These are phyloP conservation scores for Diadophis punctatus DNA, from an alignment of 2,113 vertebrate species.

Conservation along the genomic window DNA sequence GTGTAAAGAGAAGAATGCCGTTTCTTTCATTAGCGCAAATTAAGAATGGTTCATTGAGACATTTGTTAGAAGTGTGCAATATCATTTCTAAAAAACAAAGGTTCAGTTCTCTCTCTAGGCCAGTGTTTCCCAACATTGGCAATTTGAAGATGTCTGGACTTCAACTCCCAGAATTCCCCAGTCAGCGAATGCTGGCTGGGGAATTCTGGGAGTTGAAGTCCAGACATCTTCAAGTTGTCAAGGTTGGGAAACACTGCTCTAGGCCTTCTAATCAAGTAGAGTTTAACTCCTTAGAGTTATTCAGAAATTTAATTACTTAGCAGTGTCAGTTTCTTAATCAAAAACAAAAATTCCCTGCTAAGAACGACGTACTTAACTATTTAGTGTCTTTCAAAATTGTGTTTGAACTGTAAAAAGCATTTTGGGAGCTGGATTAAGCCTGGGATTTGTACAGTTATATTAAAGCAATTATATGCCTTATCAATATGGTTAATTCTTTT, in stretches of 20 bases:
- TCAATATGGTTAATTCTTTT: not conserved
- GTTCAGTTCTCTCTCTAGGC: not conserved
- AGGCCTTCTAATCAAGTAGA: not conserved
- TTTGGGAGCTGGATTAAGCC: not conserved
- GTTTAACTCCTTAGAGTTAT: not conserved
- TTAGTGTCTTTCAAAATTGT: not conserved
- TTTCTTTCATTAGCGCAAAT: not conserved
- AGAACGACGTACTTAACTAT: not conserved
- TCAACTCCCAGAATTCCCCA: too few species aligned
- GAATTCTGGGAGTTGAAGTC: too few species aligned
- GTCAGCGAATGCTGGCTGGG: too few species aligned
- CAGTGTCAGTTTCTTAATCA: not conserved
- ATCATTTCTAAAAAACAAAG: not conserved
- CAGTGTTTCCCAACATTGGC: too few species aligned
- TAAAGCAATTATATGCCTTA: not conserved
- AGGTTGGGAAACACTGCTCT: too few species aligned
- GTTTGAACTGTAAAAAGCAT: not conserved
- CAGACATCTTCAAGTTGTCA: too few species aligned
- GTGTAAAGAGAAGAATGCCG: not conserved
- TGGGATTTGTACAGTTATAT: not conserved
- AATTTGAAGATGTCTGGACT: too few species aligned
- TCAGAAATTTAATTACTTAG: not conserved
- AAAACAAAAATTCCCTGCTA: not conserved
- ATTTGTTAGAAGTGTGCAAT: not conserved
- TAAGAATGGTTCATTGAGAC: not conserved